A percentile compares a stretch with the other conserved stretches of the same genome.
Evolutionary conservation across 2,888 invertebrate genomes (phyloP).

Genomic region (Volucella inflata): DNA sequence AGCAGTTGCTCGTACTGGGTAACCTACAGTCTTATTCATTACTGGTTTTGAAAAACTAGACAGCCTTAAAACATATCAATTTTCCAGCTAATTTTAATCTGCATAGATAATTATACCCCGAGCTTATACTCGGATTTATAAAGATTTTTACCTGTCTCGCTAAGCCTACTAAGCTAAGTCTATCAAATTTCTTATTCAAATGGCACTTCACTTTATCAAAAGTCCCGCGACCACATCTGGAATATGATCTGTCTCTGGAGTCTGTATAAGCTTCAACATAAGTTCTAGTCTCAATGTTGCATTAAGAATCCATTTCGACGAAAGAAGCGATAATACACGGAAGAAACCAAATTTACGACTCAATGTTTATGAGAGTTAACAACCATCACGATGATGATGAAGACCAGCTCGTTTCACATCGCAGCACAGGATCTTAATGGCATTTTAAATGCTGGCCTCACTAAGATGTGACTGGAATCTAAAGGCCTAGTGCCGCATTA

Average conservation of each 20-base stretch:
- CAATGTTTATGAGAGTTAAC: slow-evolving; percentile 57
- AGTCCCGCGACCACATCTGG: slow-evolving; percentile 58
- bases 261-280: not conserved
- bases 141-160: slow-evolving; percentile 57
- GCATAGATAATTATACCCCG: slow-evolving; percentile 51
- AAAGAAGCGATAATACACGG: slow-evolving; percentile 59
- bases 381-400: slow-evolving; percentile 32
- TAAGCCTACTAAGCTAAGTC: slow-evolving; percentile 26
- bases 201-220: slow-evolving; percentile 66
- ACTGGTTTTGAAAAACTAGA: too few species aligned
- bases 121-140: slow-evolving; percentile 64
- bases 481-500: slow-evolving; percentile 29
- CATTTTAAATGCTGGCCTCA: slow-evolving; percentile 72
- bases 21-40: too few species aligned
- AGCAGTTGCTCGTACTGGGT: too few species aligned
- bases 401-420: slow-evolving; percentile 59
- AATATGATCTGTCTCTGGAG: slow-evolving; percentile 62
- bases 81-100: slow-evolving; percentile 48
- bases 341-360: slow-evolving; percentile 69
- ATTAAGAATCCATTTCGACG: not conserved
- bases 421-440: slow-evolving; percentile 72
- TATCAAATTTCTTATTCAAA: slow-evolving; percentile 53
- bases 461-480: slow-evolving; percentile 69
- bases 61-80: too few species aligned
- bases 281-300: not conserved